These are phyloP conservation scores for Irena cyanogastra DNA, from an alignment of 2,113 vertebrate genomes.

Conservation along the genomic window DNA sequence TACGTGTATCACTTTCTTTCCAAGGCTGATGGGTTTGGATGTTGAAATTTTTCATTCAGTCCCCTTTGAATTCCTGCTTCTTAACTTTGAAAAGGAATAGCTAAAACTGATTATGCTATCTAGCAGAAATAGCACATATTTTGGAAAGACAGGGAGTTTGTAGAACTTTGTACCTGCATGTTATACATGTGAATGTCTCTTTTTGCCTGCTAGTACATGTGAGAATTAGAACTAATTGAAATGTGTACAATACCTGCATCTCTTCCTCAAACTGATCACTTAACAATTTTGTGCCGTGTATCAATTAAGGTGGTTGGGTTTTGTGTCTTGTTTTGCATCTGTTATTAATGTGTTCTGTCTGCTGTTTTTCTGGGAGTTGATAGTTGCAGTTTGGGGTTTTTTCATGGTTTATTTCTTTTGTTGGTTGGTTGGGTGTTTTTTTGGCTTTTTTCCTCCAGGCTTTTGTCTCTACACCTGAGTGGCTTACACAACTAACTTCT, in stretches of 20 bases:
- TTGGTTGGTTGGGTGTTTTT: not conserved
- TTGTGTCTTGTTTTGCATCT: not conserved
- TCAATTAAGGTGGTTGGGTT: not conserved
- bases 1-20: not conserved
- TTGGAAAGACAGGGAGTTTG: not conserved
- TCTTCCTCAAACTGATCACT: not conserved
- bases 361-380: not conserved
- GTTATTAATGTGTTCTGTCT: not conserved
- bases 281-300: not conserved
- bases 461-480: not conserved
- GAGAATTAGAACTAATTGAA: not conserved
- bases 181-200: not conserved
- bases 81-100: not conserved
- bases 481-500: not conserved
- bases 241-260: not conserved
- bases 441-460: not conserved
- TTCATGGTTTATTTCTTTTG: not conserved
- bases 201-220: not conserved
- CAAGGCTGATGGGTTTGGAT: not conserved
- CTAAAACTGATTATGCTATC: not conserved
- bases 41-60: not conserved
- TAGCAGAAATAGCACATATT: not conserved
- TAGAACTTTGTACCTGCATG: not conserved
- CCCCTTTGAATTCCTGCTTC: not conserved
- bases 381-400: not conserved